Percentiles rank a stretch among this genome's conserved stretches.
These are phyloP conservation scores for Phrixothrix hirtus DNA, from an alignment of 2,888 invertebrate species.

Conservation along the genomic window DNA sequence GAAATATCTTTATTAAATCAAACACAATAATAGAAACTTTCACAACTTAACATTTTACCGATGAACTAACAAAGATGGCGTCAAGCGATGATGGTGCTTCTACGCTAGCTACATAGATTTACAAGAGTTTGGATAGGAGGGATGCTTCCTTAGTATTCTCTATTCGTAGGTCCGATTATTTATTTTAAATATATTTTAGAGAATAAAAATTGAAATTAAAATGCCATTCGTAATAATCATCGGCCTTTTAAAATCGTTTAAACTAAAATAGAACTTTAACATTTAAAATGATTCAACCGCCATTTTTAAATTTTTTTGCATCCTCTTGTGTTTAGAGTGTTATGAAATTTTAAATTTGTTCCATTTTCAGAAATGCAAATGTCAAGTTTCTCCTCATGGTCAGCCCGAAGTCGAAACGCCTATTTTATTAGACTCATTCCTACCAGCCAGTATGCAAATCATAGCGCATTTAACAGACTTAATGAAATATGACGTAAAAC, in stretches of 20 bases:
- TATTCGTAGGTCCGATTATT: no score
- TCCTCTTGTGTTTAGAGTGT: background rate
- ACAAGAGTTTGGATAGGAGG: no score
- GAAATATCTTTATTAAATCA: no score
- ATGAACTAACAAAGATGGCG: no score
- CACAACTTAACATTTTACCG: no score
- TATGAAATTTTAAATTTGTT: background rate
- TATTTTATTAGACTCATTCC: slow-evolving; percentile 63
- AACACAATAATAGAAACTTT: no score
- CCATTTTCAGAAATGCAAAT: slow-evolving; percentile 4
- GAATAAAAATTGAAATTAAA: no score
- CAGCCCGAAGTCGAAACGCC: slow-evolving; percentile 56
- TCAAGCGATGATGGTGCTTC: no score
- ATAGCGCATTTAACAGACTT: slow-evolving; percentile 65
- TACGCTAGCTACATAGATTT: no score
- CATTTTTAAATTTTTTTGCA: background rate
- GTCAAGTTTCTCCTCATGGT: slow-evolving; percentile 30
- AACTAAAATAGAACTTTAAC: background rate
- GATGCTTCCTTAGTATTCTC: no score
- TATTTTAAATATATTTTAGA: no score
- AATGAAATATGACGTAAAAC: slow-evolving; percentile 62
- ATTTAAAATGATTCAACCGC: background rate
- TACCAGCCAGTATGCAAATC: slow-evolving; percentile 71
- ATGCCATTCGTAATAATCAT: no score
- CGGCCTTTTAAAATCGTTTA: background rate